Evolutionary conservation across 2,888 invertebrate species (phyloP).

Genomic region (Apamea epomidion): DNA sequence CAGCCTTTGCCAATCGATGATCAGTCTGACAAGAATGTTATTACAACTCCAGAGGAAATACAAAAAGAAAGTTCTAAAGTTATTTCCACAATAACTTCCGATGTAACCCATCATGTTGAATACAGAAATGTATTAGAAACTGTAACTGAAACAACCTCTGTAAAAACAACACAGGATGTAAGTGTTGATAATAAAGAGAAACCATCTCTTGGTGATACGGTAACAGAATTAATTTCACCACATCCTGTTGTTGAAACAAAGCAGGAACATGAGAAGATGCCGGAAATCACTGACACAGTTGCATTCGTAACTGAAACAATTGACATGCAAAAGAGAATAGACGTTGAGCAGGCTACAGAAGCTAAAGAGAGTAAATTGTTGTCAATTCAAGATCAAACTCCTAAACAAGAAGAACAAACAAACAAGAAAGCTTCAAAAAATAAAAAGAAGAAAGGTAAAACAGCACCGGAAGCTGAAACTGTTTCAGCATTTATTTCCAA

Average conservation of each 20-base stretch:
- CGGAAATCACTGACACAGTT: not conserved
- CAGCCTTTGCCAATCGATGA: not conserved
- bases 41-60: not conserved
- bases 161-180: constrained; percentile 3
- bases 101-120: constrained; percentile 9
- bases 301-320: not conserved
- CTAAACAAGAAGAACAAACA: constrained; percentile 19
- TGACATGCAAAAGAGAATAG: not conserved
- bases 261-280: not conserved
- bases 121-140: constrained; percentile 25
- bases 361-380: constrained; percentile 26
- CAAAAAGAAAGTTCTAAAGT: constrained; percentile 16
- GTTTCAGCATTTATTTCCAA: constrained; percentile 31
- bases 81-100: constrained; percentile 15
- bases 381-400: not conserved
- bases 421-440: constrained; percentile 51
- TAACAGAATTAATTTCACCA: not conserved
- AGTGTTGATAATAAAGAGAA: constrained; percentile 5
- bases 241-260: constrained; percentile 11
- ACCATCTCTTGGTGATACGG: constrained; percentile 1
- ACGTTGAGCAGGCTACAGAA: constrained; percentile 1
- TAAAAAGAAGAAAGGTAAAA: constrained; percentile 58
- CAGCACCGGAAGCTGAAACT: constrained; percentile 30
- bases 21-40: not conserved
- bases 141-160: constrained; percentile 5